Conservation (phyloP, 2,888 invertebrate genomes). For the Selenia dentaria region DNA sequence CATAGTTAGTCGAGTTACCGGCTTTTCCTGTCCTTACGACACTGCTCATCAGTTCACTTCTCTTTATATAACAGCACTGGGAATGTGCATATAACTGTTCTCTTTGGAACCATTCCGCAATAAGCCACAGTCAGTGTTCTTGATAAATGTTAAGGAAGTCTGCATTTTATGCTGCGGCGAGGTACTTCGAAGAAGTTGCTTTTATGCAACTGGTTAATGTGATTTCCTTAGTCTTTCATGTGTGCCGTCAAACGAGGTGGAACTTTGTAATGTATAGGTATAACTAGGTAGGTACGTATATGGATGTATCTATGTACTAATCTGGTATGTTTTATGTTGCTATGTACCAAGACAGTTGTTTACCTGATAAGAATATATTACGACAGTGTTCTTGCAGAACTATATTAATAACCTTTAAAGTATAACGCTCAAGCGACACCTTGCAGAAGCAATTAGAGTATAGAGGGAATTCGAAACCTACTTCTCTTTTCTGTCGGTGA, state of each 20-base stretch:
- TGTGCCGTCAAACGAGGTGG: conserved; percentile 25
- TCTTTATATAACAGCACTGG: conserved; percentile 13
- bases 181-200: neutral
- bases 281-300: too few relatives aligned
- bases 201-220: conserved; percentile 5
- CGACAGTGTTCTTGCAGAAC: too few relatives aligned
- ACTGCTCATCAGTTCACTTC: conserved; percentile 21
- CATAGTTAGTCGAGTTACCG: conserved; percentile 5
- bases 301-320: too few relatives aligned
- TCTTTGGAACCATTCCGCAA: conserved; percentile 4
- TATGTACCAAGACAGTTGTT: too few relatives aligned
- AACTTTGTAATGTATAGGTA: conserved; percentile 12
- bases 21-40: conserved; percentile 22
- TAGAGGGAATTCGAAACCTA: too few relatives aligned
- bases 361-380: too few relatives aligned
- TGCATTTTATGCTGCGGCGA: neutral
- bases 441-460: too few relatives aligned
- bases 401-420: too few relatives aligned
- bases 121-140: neutral
- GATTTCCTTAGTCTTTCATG: conserved; percentile 24
- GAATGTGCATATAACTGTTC: neutral
- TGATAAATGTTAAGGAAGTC: neutral
- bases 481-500: too few relatives aligned
- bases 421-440: too few relatives aligned
- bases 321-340: too few relatives aligned